These are phyloP conservation scores for Neomonachus schauinslandi DNA, from an alignment of 2,113 vertebrate genomes.

Conservation along the genomic window DNA sequence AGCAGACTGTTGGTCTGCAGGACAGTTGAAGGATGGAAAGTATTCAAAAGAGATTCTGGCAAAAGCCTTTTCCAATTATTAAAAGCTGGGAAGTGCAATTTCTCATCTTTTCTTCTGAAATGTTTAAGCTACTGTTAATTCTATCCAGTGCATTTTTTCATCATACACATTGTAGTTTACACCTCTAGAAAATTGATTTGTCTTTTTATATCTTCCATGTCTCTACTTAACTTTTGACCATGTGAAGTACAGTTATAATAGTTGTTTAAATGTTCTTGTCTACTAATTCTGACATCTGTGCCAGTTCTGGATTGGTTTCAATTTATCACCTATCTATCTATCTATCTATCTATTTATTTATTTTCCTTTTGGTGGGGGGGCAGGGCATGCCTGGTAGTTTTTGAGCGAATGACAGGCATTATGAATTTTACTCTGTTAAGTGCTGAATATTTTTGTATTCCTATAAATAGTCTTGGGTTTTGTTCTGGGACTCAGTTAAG, in stretches of 20 bases:
- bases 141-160: neutral
- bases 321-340: neutral
- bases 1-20: neutral
- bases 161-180: neutral
- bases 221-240: neutral
- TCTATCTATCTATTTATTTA: neutral
- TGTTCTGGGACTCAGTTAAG: neutral
- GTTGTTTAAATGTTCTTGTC: neutral
- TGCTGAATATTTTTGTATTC: constrained; percentile 47
- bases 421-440: neutral
- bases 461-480: constrained; percentile 4
- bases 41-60: neutral
- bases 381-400: neutral
- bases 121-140: neutral
- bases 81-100: neutral
- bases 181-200: constrained; percentile 30
- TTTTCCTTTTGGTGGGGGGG: neutral
- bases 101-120: neutral
- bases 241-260: neutral
- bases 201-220: neutral
- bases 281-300: neutral
- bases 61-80: neutral
- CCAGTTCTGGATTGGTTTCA: neutral
- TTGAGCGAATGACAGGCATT: neutral
- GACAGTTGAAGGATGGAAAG: neutral